Percentiles rank a stretch among this genome's conserved stretches.
phyloP scores from a whole-genome alignment of 2,888 invertebrate genomes.

The Pheosia tremula region DNA sequence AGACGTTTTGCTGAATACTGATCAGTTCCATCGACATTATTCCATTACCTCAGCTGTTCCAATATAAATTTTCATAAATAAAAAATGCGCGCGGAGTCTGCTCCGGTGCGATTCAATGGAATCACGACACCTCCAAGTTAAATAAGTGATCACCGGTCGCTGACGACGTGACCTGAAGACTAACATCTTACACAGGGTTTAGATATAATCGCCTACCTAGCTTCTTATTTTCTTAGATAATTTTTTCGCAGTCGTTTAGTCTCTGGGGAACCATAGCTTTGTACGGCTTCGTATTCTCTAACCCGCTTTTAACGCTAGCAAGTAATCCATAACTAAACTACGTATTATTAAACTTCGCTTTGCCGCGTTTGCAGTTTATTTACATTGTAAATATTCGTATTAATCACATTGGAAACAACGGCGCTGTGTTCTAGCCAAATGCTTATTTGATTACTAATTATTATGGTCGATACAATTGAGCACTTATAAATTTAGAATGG shows the following conservation, averaged over 20 bases:
- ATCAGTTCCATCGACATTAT: slow-evolving; percentile 73
- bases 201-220: slow-evolving; percentile 40
- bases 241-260: neutral
- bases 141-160: slow-evolving; percentile 80
- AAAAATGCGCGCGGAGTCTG: slow-evolving; percentile 68
- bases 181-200: slow-evolving; percentile 56
- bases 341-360: neutral
- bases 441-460: slow-evolving; percentile 47
- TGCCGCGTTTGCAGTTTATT: neutral
- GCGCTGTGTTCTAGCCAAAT: slow-evolving; percentile 33
- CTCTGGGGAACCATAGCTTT: neutral
- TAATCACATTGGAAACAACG: slow-evolving; percentile 20
- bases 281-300: neutral
- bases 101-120: slow-evolving; percentile 72
- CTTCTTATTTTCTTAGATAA: slow-evolving; percentile 10
- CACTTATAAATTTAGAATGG: slow-evolving; percentile 66
- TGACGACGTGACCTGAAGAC: slow-evolving; percentile 67
- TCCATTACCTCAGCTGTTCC: slow-evolving; percentile 68
- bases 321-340: too few relatives aligned
- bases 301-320: too few relatives aligned
- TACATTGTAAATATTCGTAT: slow-evolving; percentile 15
- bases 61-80: slow-evolving; percentile 77
- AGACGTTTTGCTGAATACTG: slow-evolving; percentile 71
- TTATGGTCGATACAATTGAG: slow-evolving; percentile 59
- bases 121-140: slow-evolving; percentile 78